Percentiles rank a stretch among this genome's conserved stretches.
Conservation (phyloP, 2,797 vertebrate genomes). For the Sarcophilus harrisii region DNA sequence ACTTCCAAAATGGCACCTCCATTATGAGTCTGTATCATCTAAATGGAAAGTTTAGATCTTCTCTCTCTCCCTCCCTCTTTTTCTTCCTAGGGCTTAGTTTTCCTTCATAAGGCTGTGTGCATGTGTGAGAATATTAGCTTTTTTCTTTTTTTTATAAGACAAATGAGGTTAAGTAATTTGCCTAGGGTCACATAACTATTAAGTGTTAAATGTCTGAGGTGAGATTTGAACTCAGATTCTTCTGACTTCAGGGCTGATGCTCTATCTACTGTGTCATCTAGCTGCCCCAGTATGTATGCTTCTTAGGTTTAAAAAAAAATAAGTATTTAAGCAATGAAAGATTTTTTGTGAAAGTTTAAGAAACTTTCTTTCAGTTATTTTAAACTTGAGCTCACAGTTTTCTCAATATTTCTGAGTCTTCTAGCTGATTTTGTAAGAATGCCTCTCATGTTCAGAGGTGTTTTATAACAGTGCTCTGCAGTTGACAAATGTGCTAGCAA, state of each 20-base stretch:
- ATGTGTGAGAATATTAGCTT: too few species aligned
- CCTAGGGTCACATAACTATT: too few species aligned
- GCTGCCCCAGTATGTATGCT: background rate
- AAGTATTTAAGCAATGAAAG: conserved; percentile 2
- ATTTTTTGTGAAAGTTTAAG: background rate
- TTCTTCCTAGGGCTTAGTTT: too few species aligned
- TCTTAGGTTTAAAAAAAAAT: background rate
- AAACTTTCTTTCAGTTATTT: background rate
- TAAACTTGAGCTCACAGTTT: conserved; percentile 4
- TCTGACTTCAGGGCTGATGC: too few species aligned
- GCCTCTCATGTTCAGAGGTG: conserved; percentile 25
- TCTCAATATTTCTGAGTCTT: conserved; percentile 2
- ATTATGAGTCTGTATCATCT: background rate
- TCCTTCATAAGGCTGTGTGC: too few species aligned
- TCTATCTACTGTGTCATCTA: too few species aligned
- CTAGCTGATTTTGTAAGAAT: background rate
- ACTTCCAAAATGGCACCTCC: background rate
- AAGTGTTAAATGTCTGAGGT: too few species aligned
- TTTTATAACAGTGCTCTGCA: conserved; percentile 21
- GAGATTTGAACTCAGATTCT: too few species aligned
- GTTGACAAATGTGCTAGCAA: conserved; percentile 27
- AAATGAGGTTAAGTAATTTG: too few species aligned
- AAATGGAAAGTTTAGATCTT: background rate
- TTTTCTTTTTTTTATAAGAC: too few species aligned
- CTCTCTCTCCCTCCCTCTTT: too few species aligned